Evolutionary conservation across 1,140 invertebrate species (phyloP), one percentile per base, ranked within the genome.

Genomic region (Acyrthosiphon pisum): DNA sequence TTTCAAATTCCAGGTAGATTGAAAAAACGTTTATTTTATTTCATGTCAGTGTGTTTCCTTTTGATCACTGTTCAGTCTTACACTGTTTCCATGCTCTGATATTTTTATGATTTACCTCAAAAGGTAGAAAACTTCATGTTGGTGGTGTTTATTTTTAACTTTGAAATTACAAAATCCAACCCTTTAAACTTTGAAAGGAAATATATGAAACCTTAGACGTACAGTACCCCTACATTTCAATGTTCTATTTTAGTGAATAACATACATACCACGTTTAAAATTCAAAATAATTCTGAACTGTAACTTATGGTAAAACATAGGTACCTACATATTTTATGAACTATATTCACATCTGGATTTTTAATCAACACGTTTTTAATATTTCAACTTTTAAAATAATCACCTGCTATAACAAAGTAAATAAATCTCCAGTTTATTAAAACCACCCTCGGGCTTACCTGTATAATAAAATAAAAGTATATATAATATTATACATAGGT

Each of bases 331-430:
- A 41, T 41, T 46, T 46, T 46, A 68, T n/a, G 4, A 0, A 76
- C 14, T 76, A n/a, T n/a, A 76, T n/a, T 76, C 30, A 18, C 6
- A n/a, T 20, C 26, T 46, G 41, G 44, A 11, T 86, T 86, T 86
- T 86, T 86, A 86, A 46, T 86, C 11, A 86, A 46, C 84, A 48
- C 41, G 14, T 14, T 86, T 86, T 86, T 46, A 86, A 86, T 86
- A 86, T 86, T 86, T 86, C 30, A 46, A 41, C 9, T 86, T 86
- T 48, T 84, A 84, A 84, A 41, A 84, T 84, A 84, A 84, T 41
- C 22, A 44, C 22, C 37, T 9, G 8, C 23, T 76, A 76, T 84
- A 11, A 84, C 41, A 84, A 84, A 84, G 81, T 83, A 83, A 83
- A 83, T 83, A 83, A 83, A 37, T 83, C 81, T 83, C 20, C 30